These are phyloP conservation scores for Hoplodrina blanda DNA, from an alignment of 2,888 invertebrate genomes.

Conservation along the genomic window DNA sequence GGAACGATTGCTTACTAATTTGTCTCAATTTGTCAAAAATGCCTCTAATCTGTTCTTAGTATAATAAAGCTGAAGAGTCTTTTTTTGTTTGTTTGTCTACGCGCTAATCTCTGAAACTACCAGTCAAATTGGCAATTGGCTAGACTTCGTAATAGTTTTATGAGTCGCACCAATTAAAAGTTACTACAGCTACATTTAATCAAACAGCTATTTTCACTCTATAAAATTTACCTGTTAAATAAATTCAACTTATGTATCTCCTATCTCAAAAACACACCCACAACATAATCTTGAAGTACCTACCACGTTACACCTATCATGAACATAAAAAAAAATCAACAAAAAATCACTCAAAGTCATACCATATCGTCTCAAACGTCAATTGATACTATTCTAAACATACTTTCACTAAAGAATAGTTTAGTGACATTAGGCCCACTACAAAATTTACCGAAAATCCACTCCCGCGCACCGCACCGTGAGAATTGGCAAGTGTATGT, in stretches of 20 bases:
- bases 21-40: too few species aligned
- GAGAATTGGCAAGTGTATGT: slow-evolving; percentile 39
- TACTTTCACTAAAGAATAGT: slow-evolving; percentile 43
- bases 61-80: too few species aligned
- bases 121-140: too few species aligned
- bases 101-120: too few species aligned
- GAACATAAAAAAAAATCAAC: neutral
- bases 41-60: too few species aligned
- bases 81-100: too few species aligned
- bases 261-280: slow-evolving; percentile 17
- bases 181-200: too few species aligned
- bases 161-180: slow-evolving; percentile 11
- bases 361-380: slow-evolving; percentile 26
- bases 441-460: slow-evolving; percentile 12
- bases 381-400: slow-evolving; percentile 14
- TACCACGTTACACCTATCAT: neutral
- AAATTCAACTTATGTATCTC: neutral
- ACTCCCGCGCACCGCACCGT: slow-evolving; percentile 51
- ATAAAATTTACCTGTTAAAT: slow-evolving; percentile 2
- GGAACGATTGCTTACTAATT: too few species aligned
- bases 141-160: too few species aligned
- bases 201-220: neutral
- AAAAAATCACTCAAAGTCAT: slow-evolving; percentile 16
- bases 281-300: slow-evolving; percentile 7
- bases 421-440: slow-evolving; percentile 42